Base-by-base conservation (phyloP, 2,797 vertebrate species). In the Sparidentex hasta region DNA sequence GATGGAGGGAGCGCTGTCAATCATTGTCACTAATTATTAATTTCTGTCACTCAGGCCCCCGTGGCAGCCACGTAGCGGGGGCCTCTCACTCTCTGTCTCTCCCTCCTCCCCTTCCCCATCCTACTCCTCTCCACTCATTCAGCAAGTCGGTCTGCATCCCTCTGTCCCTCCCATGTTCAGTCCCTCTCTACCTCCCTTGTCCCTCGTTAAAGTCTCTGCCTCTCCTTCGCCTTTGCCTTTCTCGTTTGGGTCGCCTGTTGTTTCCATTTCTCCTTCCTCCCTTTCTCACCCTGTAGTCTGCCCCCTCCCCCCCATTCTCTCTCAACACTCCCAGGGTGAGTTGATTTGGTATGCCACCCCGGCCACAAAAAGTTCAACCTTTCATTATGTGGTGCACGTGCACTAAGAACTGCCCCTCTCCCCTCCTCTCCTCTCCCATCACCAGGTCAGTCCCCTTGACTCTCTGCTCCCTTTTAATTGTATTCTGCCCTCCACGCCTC, bases 1-100 rank as follows among this genome's bases (percentile, higher is more conserved):
- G 96, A 97, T 96, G 96, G 97, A 98, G 97, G 94, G 96, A 94
- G 95, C 88, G 87, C 98, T 98, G 98, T 97, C 98, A 99, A 97
- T 99, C 98, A 99, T 97, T 98, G 98, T 99, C 98, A 99, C 98
- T 98, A 98, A 99, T 99, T 98, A 99, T 99, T 99, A 99, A 98
- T 97, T 98, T 98, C 97, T 99, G 98, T 98, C 98, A 99, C 98
- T 99, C 97, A 98, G 95, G 95, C 96, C 97, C 96, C 97, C 92
- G 83, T 97, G 96, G 97, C 96, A 95, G 96, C 96, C 91, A 90
- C 89, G 71, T 86, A 88, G 86, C 51, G 38, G 83, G 86, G 86
- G 87, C 91, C 92, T 90, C 92, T 88, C 81, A n/a, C 85, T 84
- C 90, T 74, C 85, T 41, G 12, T 74, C 89, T 86, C 82, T 75